Evolutionary conservation across 2,888 invertebrate species (phyloP), one percentile per base, ranked within the genome.

Genomic region (Villa cingulata): DNA sequence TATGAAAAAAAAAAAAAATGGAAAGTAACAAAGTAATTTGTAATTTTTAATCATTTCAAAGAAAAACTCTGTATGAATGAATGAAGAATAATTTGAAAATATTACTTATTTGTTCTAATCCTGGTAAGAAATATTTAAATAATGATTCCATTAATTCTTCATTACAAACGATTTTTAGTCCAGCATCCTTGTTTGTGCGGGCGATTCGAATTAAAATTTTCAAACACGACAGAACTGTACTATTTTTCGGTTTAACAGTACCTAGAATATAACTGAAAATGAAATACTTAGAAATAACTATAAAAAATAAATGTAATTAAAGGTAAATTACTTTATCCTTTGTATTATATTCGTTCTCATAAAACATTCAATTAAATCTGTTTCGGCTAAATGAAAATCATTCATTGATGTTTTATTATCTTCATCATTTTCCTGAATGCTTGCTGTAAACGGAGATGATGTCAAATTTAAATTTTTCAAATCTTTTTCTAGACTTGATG

Each of bases 321-420:
- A 20, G 27, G 17, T 6, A 23, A 23, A 23, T 46, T 64, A 80
- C 74, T 76, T 73, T 43, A 86, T 75, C 53, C 92, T 76, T 52
- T 80, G 76, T 20, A 90, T 65, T 53, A 92, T 78, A 61, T 87
- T 81, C 14, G 86, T 83, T 56, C 88, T 74, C 17, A 83, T 59
- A 23, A 84, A 69, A 52, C 83, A 82, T 56, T 80, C 74, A 37
- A 90, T 74, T 5, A 92, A 70, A 72, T 94, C 90, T 29, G 81
- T 75, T 71, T 89, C 87, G 10, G 86, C 81, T 46, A 94, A 68
- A 65, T 92, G 86, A 60, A 84, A 84, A 69, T 95, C 94, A 61
- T 87, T 88, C 54, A 89, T 73, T 49, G 83, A 83, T 46, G 70
- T 72, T 46, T 77, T 75, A 54, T 77, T 75, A 12, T 66, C 66